A percentile compares a stretch with the other conserved stretches of the same genome.
Evolutionary conservation across 2,888 invertebrate species (phyloP).

Genomic region (Lordiphosa fenestrarum): DNA sequence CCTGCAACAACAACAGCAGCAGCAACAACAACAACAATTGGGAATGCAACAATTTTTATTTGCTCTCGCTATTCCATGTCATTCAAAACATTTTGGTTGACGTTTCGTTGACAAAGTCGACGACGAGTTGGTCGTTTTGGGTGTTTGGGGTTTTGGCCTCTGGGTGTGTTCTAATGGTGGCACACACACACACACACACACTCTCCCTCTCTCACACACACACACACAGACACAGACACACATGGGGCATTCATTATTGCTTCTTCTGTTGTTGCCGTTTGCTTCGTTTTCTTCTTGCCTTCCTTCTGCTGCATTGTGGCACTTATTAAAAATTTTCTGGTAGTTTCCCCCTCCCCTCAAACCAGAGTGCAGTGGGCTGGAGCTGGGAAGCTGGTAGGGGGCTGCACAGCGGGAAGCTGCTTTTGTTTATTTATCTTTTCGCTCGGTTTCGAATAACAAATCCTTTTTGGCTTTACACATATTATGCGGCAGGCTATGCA

Average conservation of each 20-base stretch:
- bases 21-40: conserved; percentile 1
- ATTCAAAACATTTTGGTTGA: conserved; percentile 51
- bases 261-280: conserved; percentile 19
- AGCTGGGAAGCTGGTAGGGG: neutral
- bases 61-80: conserved; percentile 45
- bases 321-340: conserved; percentile 71
- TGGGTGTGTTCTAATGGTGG: conserved; percentile 35
- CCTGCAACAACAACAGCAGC: no score
- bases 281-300: conserved; percentile 3
- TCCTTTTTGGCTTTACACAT: conserved; percentile 74
- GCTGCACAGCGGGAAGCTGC: conserved; percentile 41
- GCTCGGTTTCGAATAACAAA: conserved; percentile 75
- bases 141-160: conserved; percentile 36
- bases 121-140: conserved; percentile 3
- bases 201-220: conserved; percentile 8
- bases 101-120: conserved; percentile 31
- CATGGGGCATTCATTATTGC: conserved; percentile 51
- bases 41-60: conserved; percentile 42
- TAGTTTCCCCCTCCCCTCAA: conserved; percentile 46
- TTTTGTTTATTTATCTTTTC: conserved; percentile 74
- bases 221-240: conserved; percentile 18
- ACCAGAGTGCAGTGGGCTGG: conserved; percentile 7
- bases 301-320: conserved; percentile 62
- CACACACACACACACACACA: conserved; percentile 7
- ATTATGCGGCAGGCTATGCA: conserved; percentile 50